Base-by-base conservation (phyloP, 2,113 vertebrate species). In the Cheirogaleus medius region DNA sequence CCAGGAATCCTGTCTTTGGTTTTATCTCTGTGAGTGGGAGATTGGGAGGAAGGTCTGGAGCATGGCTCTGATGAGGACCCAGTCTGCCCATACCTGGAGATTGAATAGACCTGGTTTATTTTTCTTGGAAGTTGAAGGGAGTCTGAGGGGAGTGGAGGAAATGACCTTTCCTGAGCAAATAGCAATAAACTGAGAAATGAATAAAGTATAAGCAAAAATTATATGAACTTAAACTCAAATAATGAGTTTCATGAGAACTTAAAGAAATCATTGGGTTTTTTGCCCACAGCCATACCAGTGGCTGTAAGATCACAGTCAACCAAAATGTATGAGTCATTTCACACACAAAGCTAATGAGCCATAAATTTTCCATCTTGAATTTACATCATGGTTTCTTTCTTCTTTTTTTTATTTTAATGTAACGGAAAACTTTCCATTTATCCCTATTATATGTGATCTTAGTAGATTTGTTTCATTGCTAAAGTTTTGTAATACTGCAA, bases 81-180 rank as follows among this genome's bases (percentile, higher is more conserved):
- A 80, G 11, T 54, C 27, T 29, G 34, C 56, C 21, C 23, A 77
- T 54, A 64, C 37, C 42, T 64, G 81, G 29, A 42, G 29, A 11
- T 60, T 83, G 42, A 93, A 49, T 49, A 52, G 17, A 47, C 2
- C 4, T 84, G 52, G n/a, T 74, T 74, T 89, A 17, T 86, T 95
- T 97, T 88, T 27, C 71, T 68, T 95, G 21, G 87, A 94, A 94
- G 32, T 78, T 86, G 3, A 90, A 97, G 21, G 60, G 13, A 86
- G 1, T 29, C 17, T 58, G 10, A 68, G 12, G 52, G 27, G 14
- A 91, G 18, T 10, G 32, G 21, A 92, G 14, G 25, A 88, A 94
- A 93, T 91, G 25, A 80, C 18, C 74, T 96, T 97, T 94, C 49
- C 29, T 94, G 78, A 95, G 39, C 69, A 96, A 98, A 96, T 52